Conservation (phyloP, 1,140 invertebrate species). For the Zaprionus lachaisei region DNA sequence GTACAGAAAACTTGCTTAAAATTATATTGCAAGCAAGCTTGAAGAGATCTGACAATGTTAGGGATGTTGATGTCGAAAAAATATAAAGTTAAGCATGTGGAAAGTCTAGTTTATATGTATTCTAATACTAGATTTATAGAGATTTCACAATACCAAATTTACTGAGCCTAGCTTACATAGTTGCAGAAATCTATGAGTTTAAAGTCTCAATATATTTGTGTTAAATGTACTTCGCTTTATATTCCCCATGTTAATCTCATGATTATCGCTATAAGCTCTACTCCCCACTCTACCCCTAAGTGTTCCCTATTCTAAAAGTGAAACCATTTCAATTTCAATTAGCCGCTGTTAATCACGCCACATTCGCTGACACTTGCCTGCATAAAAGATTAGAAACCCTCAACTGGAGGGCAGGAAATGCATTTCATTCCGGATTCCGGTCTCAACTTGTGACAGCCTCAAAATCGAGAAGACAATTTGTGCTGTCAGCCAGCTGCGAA, state of each 20-base stretch:
- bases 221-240: not conserved
- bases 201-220: not conserved
- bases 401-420: slow-evolving; percentile 16
- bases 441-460: slow-evolving; percentile 54
- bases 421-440: slow-evolving; percentile 15
- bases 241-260: not conserved
- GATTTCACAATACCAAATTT: not conserved
- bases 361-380: slow-evolving; percentile 15
- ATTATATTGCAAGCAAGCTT: too few relatives aligned
- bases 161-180: not conserved
- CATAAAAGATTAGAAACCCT: slow-evolving; percentile 28
- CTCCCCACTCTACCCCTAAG: not conserved
- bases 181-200: not conserved
- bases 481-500: slow-evolving; percentile 62
- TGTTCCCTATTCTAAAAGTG: not conserved
- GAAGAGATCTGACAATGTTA: too few relatives aligned
- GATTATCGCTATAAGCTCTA: not conserved
- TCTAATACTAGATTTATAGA: not conserved
- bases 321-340: slow-evolving; percentile 36
- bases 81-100: not conserved
- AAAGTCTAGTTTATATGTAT: not conserved
- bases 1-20: too few relatives aligned
- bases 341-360: slow-evolving; percentile 19
- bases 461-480: slow-evolving; percentile 77
- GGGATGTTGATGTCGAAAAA: too few relatives aligned